Percentiles rank a stretch among this genome's conserved stretches.
Conservation (phyloP, 2,113 vertebrate genomes). For the Cyprinodon brontotheroides region DNA sequence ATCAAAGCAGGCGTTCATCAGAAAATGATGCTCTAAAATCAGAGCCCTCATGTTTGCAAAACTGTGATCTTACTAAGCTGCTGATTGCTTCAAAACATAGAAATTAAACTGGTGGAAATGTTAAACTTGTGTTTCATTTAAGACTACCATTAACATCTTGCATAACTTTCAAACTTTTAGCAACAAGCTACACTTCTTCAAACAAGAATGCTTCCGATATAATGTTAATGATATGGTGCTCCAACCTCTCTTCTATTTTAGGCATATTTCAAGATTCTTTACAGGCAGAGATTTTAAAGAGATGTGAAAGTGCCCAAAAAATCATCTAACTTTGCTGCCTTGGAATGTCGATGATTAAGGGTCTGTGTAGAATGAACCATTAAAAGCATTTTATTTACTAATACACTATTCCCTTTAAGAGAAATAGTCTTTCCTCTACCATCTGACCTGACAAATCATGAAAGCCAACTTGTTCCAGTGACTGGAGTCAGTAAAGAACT, state of each 20-base stretch:
- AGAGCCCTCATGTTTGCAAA: constrained; percentile 9
- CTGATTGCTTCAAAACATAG: constrained; percentile 4
- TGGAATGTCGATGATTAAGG: background rate
- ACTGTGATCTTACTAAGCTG: background rate
- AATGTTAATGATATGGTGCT: constrained; percentile 11
- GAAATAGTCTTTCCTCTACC: too few species aligned
- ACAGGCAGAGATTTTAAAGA: background rate
- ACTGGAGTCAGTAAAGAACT: too few species aligned
- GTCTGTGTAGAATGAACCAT: background rate
- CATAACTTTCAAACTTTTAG: background rate
- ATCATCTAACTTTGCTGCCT: background rate
- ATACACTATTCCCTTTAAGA: background rate
- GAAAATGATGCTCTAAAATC: background rate
- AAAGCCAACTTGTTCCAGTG: too few species aligned
- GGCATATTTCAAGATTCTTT: constrained; percentile 2
- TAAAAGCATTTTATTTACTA: background rate
- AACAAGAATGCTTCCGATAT: constrained; percentile 10
- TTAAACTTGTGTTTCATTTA: background rate
- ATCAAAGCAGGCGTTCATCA: background rate
- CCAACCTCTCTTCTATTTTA: background rate
- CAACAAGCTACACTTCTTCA: background rate
- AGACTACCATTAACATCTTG: background rate
- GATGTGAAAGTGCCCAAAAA: background rate
- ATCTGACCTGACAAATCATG: too few species aligned
- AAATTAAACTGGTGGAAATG: background rate